Evolutionary conservation across 1,140 invertebrate genomes (phyloP), one percentile per base, ranked within the genome.

Genomic region (Papilio glaucus): DNA sequence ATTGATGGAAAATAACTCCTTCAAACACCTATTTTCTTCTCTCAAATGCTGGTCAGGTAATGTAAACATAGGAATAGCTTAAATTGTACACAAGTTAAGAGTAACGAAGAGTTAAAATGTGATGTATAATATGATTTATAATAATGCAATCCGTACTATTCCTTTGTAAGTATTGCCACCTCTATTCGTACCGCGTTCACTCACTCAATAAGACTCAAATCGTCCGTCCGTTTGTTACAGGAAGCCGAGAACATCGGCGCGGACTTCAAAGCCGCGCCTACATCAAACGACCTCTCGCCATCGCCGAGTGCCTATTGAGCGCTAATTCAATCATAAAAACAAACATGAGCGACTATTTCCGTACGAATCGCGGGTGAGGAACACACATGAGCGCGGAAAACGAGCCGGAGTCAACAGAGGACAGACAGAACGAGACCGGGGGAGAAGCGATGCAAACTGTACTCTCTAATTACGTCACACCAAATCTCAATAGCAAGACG

Each of bases 271-370:
- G 85, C 72, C 74, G 71, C 79, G 77, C 77, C 83, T 74, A 87
- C 84, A 86, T 88, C 87, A 89, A 89, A 89, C 81, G 80, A 72
- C 71, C 63, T 76, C 73, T 79, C 78, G 73, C 73, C 81, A 81
- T 77, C 85, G 81, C 78, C 75, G 72, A 80, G 85, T 76, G 79
- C 80, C 85, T 81, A 89, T 88, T 86, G 85, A 88, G 86, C 79
- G 75, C 80, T 87, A 87, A 91, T 85, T 84, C 85, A 87, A 88
- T 88, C 86, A 91, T 91, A 91, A 89, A 91, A 90, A 89, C 86
- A 90, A 91, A 90, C 86, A 91, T 91, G 89, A 81, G 74, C 79
- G 75, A 83, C 81, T 88, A 82, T 86, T 85, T 86, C 81, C 80
- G 84, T 79, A 83, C 77, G 73, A 83, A 80, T 81, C 78, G 80